phyloP scores from a whole-genome alignment of 2,888 invertebrate genomes.

The Ceraclea dissimilis region DNA sequence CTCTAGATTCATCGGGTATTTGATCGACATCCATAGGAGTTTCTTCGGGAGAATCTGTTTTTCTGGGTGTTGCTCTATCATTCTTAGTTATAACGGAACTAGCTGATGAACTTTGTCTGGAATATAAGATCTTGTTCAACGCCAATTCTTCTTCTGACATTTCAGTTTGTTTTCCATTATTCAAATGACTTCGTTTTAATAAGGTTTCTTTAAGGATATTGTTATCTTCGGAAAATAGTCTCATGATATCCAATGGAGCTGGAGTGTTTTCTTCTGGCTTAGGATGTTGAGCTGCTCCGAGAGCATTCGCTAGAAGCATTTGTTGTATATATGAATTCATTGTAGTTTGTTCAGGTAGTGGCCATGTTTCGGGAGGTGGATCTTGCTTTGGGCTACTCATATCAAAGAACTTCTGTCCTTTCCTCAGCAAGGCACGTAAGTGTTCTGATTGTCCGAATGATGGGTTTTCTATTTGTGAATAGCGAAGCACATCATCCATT shows the following conservation, averaged over 20 bases:
- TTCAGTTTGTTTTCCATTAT: slow-evolving; percentile 28
- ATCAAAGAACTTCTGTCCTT: slow-evolving; percentile 34
- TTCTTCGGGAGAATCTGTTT: slow-evolving; percentile 36
- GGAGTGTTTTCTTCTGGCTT: slow-evolving; percentile 37
- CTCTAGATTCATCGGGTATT: slow-evolving; percentile 36
- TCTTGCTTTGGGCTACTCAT: slow-evolving; percentile 27
- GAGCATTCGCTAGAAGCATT: slow-evolving; percentile 37
- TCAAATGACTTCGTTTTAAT: slow-evolving; percentile 23
- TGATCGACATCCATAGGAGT: slow-evolving; percentile 22
- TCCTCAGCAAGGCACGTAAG: slow-evolving; percentile 44
- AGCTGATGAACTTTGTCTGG: slow-evolving; percentile 36
- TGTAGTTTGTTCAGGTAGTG: slow-evolving; percentile 42
- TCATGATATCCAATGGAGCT: slow-evolving; percentile 43
- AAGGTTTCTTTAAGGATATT: slow-evolving; percentile 30
- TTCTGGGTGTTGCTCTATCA: slow-evolving; percentile 31
- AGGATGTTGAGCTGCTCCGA: slow-evolving; percentile 31
- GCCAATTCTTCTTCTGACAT: slow-evolving; percentile 20
- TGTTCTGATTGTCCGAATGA: slow-evolving; percentile 40
- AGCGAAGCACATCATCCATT: slow-evolving; percentile 52
- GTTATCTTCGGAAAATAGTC: slow-evolving; percentile 49
- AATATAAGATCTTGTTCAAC: slow-evolving; percentile 31
- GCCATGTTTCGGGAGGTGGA: slow-evolving; percentile 32
- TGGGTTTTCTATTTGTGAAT: slow-evolving; percentile 42
- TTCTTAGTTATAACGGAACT: slow-evolving; percentile 34
- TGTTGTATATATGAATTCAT: slow-evolving; percentile 50